phyloP scores from a whole-genome alignment of 2,888 invertebrate genomes.

The Andrena bucephala region DNA sequence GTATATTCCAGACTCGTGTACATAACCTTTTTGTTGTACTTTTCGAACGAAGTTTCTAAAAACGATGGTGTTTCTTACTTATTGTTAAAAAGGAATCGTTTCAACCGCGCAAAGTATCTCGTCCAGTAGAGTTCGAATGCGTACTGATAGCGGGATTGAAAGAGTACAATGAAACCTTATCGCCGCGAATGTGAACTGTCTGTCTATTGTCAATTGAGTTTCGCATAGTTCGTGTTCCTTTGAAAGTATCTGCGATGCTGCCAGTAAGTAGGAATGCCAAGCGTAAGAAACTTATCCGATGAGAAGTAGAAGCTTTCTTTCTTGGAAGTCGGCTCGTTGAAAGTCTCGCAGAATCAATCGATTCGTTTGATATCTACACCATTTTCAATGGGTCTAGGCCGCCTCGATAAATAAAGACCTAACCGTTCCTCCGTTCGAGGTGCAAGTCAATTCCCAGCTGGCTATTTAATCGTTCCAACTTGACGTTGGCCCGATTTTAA shows the following conservation, averaged over 20 bases:
- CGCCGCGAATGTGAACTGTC: not conserved
- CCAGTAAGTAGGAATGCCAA: not conserved
- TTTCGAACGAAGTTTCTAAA: no score
- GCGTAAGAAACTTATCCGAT: not conserved
- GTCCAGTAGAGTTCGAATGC: not conserved
- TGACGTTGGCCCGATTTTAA: not conserved
- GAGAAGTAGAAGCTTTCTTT: not conserved
- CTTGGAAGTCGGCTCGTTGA: not conserved
- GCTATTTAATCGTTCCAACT: not conserved
- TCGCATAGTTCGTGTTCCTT: not conserved
- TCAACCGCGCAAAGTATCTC: not conserved
- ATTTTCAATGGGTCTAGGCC: not conserved
- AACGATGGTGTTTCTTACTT: no score
- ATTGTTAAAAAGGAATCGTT: not conserved
- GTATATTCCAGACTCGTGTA: no score
- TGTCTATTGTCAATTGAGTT: not conserved
- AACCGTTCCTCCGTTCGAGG: not conserved
- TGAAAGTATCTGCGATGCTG: not conserved
- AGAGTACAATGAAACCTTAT: conserved; percentile 3
- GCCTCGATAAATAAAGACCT: conserved; percentile 1
- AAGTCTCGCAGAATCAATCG: not conserved
- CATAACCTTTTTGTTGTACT: no score
- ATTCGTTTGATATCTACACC: not conserved
- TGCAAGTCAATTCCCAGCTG: not conserved
- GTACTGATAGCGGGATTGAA: not conserved